Evolutionary conservation across 2,797 vertebrate species (phyloP).

Genomic region (Helostoma temminkii): DNA sequence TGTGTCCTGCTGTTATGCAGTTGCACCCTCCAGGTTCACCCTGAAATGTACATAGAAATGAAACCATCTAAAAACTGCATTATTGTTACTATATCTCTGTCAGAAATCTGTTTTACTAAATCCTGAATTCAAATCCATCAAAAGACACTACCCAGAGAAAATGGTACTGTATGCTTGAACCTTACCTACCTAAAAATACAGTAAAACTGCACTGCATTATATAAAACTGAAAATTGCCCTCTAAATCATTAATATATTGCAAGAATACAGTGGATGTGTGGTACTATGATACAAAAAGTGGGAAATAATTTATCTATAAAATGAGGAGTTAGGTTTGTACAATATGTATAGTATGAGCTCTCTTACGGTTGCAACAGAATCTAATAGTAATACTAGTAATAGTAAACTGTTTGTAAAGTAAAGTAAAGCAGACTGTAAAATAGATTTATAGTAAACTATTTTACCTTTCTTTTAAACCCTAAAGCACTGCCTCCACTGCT

Average conservation of each 20-base stretch:
- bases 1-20: conserved; percentile 77
- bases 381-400: not conserved
- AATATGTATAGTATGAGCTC: not conserved
- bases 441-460: too few species aligned
- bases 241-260: conserved; percentile 2
- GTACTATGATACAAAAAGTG: not conserved
- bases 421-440: too few species aligned
- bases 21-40: conserved; percentile 91
- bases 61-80: conserved; percentile 34
- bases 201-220: too few species aligned
- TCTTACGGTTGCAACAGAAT: not conserved
- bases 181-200: too few species aligned
- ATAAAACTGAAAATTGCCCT: too few species aligned
- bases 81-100: conserved; percentile 16
- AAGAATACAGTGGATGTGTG: not conserved
- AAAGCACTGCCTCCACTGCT: conserved; percentile 34
- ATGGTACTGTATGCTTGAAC: too few species aligned
- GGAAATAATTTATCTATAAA: too few species aligned
- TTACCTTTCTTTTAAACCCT: conserved; percentile 20
- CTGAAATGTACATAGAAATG: too few species aligned
- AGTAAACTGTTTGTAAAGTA: too few species aligned
- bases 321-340: not conserved
- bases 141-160: too few species aligned
- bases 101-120: conserved; percentile 22
- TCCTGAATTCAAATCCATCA: conserved; percentile 10